Conservation (phyloP, 2,113 vertebrate genomes). For the Hippocampus abdominalis region DNA sequence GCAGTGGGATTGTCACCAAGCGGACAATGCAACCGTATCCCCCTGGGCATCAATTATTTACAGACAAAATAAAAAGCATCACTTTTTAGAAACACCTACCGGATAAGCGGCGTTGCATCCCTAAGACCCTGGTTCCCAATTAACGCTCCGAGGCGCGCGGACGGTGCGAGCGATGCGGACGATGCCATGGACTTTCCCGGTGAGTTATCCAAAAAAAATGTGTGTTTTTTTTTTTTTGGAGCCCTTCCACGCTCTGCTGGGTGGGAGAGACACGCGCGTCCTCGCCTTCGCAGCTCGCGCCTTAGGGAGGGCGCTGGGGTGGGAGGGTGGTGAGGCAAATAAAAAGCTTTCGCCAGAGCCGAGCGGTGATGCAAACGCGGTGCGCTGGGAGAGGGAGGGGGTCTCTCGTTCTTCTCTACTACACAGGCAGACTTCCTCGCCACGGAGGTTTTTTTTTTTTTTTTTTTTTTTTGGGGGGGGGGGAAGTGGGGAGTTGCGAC, state of each 20-base stretch:
- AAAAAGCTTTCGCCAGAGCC: slow-evolving; percentile 54
- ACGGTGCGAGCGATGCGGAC: slow-evolving; percentile 64
- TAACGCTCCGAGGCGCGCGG: slow-evolving; percentile 66
- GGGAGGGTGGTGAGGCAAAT: slow-evolving; percentile 50
- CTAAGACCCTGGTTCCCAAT: slow-evolving; percentile 75
- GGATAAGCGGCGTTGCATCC: slow-evolving; percentile 74
- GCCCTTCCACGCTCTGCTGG: not conserved
- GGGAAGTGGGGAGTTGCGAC: not conserved
- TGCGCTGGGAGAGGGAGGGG: not conserved
- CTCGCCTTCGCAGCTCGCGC: slow-evolving; percentile 37
- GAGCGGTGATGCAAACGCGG: slow-evolving; percentile 58
- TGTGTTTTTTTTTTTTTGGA: slow-evolving; percentile 47
- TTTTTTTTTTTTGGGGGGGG: too few species aligned
- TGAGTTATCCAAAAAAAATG: slow-evolving; percentile 72
- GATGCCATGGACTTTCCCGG: slow-evolving; percentile 73
- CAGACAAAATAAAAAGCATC: slow-evolving; percentile 52
- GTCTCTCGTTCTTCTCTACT: slow-evolving; percentile 6
- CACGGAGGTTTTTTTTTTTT: not conserved
- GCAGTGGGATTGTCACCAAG: slow-evolving; percentile 66
- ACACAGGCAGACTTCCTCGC: slow-evolving; percentile 22
- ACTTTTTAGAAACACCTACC: slow-evolving; percentile 73
- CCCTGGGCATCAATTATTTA: slow-evolving; percentile 63
- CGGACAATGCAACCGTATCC: slow-evolving; percentile 70
- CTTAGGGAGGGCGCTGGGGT: slow-evolving; percentile 8
- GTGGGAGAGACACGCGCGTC: slow-evolving; percentile 28